Evolutionary conservation across 2,113 vertebrate genomes (phyloP), one percentile per base, ranked within the genome.

Genomic region (Esox niger): DNA sequence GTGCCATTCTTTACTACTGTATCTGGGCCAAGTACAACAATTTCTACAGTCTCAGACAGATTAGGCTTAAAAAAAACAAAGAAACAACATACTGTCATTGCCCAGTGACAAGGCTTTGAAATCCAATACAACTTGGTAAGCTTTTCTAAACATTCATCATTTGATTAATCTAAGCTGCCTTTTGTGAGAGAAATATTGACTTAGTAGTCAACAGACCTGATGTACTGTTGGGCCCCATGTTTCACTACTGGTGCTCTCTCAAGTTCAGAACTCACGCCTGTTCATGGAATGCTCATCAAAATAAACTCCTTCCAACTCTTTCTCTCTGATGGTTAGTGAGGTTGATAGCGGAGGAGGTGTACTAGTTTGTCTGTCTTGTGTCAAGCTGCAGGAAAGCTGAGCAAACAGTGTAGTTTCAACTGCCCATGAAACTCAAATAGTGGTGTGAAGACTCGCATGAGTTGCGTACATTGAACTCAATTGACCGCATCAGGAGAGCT

Each of bases 371-470:
- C 1, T 20, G 56, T 33, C n/a, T 11, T 68, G 62, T 54, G 54
- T 69, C 65, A 64, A 72, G 83, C 77, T 64, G 71, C 71, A 15
- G 76, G 26, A 73, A 84, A 86, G 87, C 85, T 89, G 85, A 87
- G 79, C 79, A 87, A 90, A 88, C 79, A 81, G 1, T 38, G 0
- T 69, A 21, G 82, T 85, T 79, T 78, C 67, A 31, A 75, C 49
- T 6, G 69, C 70, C 61, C 56, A 26, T 47, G 46, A 66, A 29
- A n/a, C 10, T 31, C 47, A 43, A 30, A 56, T 62, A 80, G 33
- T 64, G n/a, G n/a, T 63, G 4, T 66, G 3, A 64, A n/a, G n/a
- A n/a, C n/a, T n/a, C n/a, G n/a, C n/a, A 65, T 20, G 62, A 62
- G 32, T 2, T 32, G 0, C 64, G 6, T 64, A n/a, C n/a, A n/a